Base-by-base conservation (phyloP, 2,113 vertebrate genomes). In the Rhineura floridana region DNA sequence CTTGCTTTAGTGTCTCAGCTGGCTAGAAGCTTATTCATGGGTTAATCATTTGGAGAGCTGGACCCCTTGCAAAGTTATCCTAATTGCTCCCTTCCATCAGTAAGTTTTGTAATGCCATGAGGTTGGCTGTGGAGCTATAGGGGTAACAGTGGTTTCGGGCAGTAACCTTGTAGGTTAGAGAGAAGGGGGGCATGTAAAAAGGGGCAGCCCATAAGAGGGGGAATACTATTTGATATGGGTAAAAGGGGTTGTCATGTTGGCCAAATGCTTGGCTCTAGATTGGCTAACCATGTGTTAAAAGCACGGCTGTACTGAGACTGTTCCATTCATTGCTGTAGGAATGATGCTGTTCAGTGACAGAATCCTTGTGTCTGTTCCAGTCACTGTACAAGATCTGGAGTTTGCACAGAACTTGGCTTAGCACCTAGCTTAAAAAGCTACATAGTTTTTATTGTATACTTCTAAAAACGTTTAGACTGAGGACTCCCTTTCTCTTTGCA, bases 401-500 rank as follows among this genome's bases (percentile, higher is more conserved):
- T 55, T 17, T 2, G 36, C 79, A 30, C n/a, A n/a, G 25, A 33
- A 33, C 4, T 33, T 73, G 36, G 13, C 23, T 17, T 3, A 33
- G 11, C 7, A 30, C 46, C 83, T 55, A 19, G 70, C 69, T 70
- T 13, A 69, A 33, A 84, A 39, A 13, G 15, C 17, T 42, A 6
- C 65, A 21, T 87, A 23, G 2, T 4, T 42, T 65, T 28, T 21
- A 17, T 62, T 11, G 73, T 36, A 12, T 6, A 2, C 10, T 36
- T 19, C 13, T 8, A 3, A 3, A 33, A 12, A 12, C 28, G 12
- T 77, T 55, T 3, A 0, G 10, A 36, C 91, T 90, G 91, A 88
- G 21, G 10, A 80, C 85, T 63, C 87, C 84, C 17, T 0, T 88
- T 91, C 91, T 93, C 92, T 88, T 81, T 4, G 81, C 91, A 99